Percentiles rank a stretch among this genome's conserved stretches.
These are phyloP conservation scores for Hipparchia sbordonii DNA, from an alignment of 2,888 invertebrate genomes.

Conservation along the genomic window DNA sequence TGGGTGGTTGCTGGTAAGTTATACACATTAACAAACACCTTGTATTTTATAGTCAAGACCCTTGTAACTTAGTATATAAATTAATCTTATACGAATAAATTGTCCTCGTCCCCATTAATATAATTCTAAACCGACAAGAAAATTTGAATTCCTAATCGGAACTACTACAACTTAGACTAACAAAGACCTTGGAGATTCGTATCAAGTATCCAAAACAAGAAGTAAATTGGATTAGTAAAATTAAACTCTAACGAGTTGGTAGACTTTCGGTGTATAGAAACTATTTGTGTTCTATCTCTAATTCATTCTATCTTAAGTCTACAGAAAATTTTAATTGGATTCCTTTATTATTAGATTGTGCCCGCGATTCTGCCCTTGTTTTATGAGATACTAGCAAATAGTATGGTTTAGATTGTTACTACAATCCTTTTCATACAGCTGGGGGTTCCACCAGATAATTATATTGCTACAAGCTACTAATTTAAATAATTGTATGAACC, in stretches of 20 bases:
- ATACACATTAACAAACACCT: too few relatives aligned
- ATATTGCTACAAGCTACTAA: neutral
- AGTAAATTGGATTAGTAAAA: neutral
- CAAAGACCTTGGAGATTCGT: neutral
- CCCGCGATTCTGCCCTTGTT: neutral
- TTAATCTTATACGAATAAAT: neutral
- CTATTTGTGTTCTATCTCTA: neutral
- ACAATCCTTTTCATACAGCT: too few relatives aligned
- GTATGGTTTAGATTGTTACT: too few relatives aligned
- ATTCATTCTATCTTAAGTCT: conserved; percentile 1
- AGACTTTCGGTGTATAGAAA: neutral
- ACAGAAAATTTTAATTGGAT: neutral
- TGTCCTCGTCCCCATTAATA: neutral
- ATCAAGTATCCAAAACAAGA: neutral
- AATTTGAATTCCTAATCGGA: neutral
- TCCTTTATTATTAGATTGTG: neutral
- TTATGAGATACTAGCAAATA: neutral
- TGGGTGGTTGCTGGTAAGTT: too few relatives aligned
- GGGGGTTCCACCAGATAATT: too few relatives aligned
- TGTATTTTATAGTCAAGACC: neutral
- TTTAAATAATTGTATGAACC: neutral
- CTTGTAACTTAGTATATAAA: neutral
- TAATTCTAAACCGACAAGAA: neutral
- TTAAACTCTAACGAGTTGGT: neutral
- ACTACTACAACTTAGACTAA: neutral